Percentiles rank a stretch among this genome's conserved stretches.
Evolutionary conservation across 64 coral and sea anemone species (phyloP).

Genomic region (Platygyra sinensis): DNA sequence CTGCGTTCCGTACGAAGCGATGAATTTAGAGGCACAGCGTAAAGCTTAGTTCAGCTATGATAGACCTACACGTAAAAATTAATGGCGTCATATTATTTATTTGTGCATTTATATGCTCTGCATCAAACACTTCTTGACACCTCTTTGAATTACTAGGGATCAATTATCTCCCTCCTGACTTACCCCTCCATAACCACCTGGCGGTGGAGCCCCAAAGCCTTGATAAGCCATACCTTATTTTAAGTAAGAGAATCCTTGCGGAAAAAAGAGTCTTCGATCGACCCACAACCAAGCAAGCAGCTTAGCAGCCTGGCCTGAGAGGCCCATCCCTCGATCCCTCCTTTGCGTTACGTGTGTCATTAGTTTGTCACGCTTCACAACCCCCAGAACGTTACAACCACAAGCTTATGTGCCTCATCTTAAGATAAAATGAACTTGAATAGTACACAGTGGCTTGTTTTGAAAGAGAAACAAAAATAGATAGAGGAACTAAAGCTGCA

Average conservation of each 20-base stretch:
- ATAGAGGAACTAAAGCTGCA: too few species aligned
- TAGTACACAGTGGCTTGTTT: too few species aligned
- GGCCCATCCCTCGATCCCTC: not conserved
- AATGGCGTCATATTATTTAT: not conserved
- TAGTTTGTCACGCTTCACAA: not conserved
- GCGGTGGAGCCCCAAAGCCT: conserved; percentile 85
- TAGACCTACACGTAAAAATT: not conserved
- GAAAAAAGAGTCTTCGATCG: not conserved
- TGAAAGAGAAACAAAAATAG: too few species aligned
- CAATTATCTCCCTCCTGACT: conserved; percentile 46
- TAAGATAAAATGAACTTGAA: too few species aligned
- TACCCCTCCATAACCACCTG: conserved; percentile 92
- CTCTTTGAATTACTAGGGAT: not conserved
- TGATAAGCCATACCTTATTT: conserved; percentile 88
- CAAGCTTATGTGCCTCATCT: too few species aligned
- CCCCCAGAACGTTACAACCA: too few species aligned
- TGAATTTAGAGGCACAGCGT: too few species aligned
- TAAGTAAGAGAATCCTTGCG: not conserved
- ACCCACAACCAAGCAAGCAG: not conserved
- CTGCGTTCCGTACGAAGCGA: too few species aligned
- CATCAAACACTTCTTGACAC: not conserved
- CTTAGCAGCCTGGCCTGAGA: not conserved
- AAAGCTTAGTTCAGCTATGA: too few species aligned
- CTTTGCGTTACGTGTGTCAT: not conserved
- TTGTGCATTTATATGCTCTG: too few species aligned